These are phyloP conservation scores for Sus scrofa DNA, from an alignment of 2,113 vertebrate genomes.

Conservation along the genomic window T2T-Sscrofa CM000825.6:67064001-67064500, in stretches of 20 bases:
- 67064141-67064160: background rate
- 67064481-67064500: background rate
- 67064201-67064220: fast-evolving
- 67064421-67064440: background rate
- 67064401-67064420: background rate
- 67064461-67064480: background rate
- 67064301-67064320: background rate
- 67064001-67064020: constrained; percentile 4
- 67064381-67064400: background rate
- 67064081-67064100: background rate
- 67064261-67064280: background rate
- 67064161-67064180: background rate
- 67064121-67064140: background rate
- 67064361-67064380: background rate
- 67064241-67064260: background rate
- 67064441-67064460: background rate
- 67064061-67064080: background rate
- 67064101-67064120: constrained; percentile 2
- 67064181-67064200: too few species aligned
- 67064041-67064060: background rate
- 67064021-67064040: constrained; percentile 17
- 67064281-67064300: background rate
- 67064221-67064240: background rate
- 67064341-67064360: background rate
- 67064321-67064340: background rate